phyloP scores from a whole-genome alignment of 2,797 vertebrate genomes.

The Enteromius thamalakanensis region DNA sequence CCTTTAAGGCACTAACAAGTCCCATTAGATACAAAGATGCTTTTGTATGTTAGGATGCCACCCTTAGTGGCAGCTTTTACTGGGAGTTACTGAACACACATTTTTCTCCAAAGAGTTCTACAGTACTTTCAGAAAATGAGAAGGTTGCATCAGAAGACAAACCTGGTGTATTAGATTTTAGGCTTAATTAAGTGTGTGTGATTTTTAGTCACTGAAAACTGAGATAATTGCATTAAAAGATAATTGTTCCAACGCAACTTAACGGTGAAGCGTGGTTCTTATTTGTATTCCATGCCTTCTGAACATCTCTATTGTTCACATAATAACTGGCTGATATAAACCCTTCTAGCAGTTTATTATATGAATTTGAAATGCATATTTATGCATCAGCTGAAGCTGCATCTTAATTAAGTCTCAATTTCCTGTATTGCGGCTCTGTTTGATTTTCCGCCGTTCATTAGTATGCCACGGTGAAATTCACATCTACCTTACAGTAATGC shows the following conservation, averaged over 20 bases:
- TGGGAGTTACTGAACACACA: not conserved
- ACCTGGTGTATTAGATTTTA: not conserved
- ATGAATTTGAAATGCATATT: conserved; percentile 27
- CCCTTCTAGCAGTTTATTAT: conserved; percentile 4
- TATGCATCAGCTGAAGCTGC: not conserved
- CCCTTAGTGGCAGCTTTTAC: not conserved
- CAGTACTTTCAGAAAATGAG: not conserved
- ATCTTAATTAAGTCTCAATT: conserved; percentile 26
- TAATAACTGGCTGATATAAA: conserved; percentile 8
- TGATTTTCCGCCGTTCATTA: conserved; percentile 38
- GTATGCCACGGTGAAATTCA: conserved; percentile 5
- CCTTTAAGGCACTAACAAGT: not conserved
- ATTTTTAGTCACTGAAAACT: not conserved
- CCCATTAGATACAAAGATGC: not conserved
- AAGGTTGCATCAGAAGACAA: not conserved
- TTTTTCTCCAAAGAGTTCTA: not conserved
- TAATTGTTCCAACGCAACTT: conserved; percentile 28
- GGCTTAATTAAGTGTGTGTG: not conserved
- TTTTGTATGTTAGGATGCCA: not conserved
- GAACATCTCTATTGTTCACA: conserved; percentile 5
- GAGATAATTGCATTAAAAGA: conserved; percentile 12
- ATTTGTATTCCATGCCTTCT: not conserved
- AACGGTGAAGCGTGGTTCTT: not conserved
- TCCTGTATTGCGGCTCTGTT: conserved; percentile 2
- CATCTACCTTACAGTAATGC: not conserved